Evolutionary conservation across 2,113 vertebrate species (phyloP), one percentile per base, ranked within the genome.

Genomic region (Anguilla rostrata): DNA sequence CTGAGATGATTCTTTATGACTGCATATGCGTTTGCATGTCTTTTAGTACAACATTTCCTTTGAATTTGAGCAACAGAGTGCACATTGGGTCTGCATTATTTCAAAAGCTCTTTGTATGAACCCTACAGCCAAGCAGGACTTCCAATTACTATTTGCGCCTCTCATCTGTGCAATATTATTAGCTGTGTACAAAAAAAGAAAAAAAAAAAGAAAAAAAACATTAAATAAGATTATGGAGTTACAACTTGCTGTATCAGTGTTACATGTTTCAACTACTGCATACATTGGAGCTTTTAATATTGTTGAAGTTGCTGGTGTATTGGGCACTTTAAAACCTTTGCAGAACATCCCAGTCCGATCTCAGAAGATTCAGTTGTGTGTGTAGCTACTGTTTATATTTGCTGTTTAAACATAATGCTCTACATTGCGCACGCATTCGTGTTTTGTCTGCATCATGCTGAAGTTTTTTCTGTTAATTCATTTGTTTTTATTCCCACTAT

Each of bases 401-500:
- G 90, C 88, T 89, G 78, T 88, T 92, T 90, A 88, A 83, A 88
- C 90, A 89, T 90, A 83, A 90, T 83, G 56, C 85, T 90, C 84
- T 84, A 83, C 87, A 83, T 90, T 83, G 89, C 87, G 85, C 85
- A 86, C 60, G 86, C 87, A 57, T 91, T 89, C 85, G 88, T 92
- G 92, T 92, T 93, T 91, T 87, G 84, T 94, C 94, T 93, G 87
- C 90, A 88, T 91, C 84, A 34, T 90, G 89, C 90, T 94, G 92
- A 91, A 88, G 88, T 91, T 89, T 94, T 91, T 93, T 91, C 83
- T 41, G 78, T 89, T 92, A 85, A 86, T 88, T 90, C 81, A 86
- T 83, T 90, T 87, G 83, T 93, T 94, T 93, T 94, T 87, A 93
- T 94, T 92, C 90, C 92, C 91, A 90, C 92, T 95, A 92, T 95